These are phyloP conservation scores for Lytechinus variegatus DNA, from an alignment of 35 echinoderm and acorn worm species.

Conservation along the genomic window DNA sequence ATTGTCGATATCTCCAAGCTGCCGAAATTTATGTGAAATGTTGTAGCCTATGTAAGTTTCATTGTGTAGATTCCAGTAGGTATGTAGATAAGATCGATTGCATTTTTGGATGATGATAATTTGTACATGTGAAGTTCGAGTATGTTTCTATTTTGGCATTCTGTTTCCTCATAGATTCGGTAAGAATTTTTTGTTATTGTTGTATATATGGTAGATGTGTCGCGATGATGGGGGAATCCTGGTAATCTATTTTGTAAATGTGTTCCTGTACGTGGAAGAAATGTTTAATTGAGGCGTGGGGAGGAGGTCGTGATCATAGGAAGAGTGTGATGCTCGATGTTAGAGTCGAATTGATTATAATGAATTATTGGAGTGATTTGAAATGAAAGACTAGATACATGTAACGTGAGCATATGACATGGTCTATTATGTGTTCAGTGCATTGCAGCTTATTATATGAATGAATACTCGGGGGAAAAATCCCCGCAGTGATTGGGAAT, in stretches of 20 bases:
- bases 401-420: not conserved
- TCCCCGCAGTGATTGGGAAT: not conserved
- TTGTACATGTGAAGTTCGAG: slow-evolving; percentile 32
- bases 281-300: not conserved
- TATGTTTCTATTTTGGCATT: slow-evolving; percentile 33
- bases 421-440: not conserved
- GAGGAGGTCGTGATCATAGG: not conserved
- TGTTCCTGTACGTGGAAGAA: not conserved
- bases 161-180: slow-evolving; percentile 14
- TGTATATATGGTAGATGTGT: slow-evolving; percentile 46
- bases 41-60: slow-evolving; percentile 49
- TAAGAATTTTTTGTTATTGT: slow-evolving; percentile 30
- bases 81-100: slow-evolving; percentile 37
- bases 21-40: slow-evolving; percentile 48
- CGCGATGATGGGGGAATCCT: not conserved
- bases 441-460: not conserved
- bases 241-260: not conserved
- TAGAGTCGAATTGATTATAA: not conserved
- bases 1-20: slow-evolving; percentile 24
- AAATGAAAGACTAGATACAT: not conserved
- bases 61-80: slow-evolving; percentile 17
- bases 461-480: not conserved
- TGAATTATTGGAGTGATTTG: not conserved
- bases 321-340: not conserved
- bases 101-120: slow-evolving; percentile 33